Percentiles rank a stretch among this genome's conserved stretches.
Evolutionary conservation across 2,113 vertebrate genomes (phyloP).

Genomic region (Pelodiscus sinensis): DNA sequence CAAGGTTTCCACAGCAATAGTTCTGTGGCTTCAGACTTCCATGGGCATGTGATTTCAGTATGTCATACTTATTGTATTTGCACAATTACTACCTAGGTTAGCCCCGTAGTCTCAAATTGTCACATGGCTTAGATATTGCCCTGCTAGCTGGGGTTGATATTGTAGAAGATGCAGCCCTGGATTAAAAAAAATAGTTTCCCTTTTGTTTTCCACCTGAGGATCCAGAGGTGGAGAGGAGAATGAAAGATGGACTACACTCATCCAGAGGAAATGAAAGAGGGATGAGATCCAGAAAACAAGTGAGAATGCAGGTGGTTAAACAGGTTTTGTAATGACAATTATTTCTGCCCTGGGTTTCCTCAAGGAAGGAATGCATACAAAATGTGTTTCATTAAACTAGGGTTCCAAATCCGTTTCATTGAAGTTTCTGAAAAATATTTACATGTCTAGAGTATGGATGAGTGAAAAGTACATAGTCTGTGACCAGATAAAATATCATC

Average conservation of each 20-base stretch:
- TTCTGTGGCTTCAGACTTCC: not conserved
- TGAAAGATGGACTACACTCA: slow-evolving; percentile 56
- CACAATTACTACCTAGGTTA: not conserved
- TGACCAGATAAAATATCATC: slow-evolving; percentile 50
- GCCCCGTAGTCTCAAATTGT: not conserved
- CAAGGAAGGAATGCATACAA: not conserved
- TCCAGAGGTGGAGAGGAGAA: slow-evolving; percentile 40
- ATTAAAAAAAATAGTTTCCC: slow-evolving; percentile 27
- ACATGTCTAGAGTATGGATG: slow-evolving; percentile 49
- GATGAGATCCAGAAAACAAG: slow-evolving; percentile 55
- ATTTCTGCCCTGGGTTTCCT: slow-evolving; percentile 39
- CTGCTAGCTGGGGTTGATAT: fast-evolving
- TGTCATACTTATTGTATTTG: not conserved
- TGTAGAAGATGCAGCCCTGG: slow-evolving; percentile 14
- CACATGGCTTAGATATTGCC: not conserved
- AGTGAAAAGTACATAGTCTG: slow-evolving; percentile 13
- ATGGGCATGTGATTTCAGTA: not conserved
- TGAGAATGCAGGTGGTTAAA: slow-evolving; percentile 68
- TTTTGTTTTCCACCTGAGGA: not conserved
- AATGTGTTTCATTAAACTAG: too few relatives aligned
- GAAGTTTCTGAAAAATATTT: slow-evolving; percentile 72
- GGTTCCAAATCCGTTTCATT: too few relatives aligned
- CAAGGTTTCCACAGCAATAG: fast-evolving
- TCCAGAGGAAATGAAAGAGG: slow-evolving; percentile 75
- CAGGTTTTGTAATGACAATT: slow-evolving; percentile 36